Percentiles rank a stretch among this genome's conserved stretches.
phyloP scores from a whole-genome alignment of 2,888 invertebrate genomes.

The Caradrina kadenii region DNA sequence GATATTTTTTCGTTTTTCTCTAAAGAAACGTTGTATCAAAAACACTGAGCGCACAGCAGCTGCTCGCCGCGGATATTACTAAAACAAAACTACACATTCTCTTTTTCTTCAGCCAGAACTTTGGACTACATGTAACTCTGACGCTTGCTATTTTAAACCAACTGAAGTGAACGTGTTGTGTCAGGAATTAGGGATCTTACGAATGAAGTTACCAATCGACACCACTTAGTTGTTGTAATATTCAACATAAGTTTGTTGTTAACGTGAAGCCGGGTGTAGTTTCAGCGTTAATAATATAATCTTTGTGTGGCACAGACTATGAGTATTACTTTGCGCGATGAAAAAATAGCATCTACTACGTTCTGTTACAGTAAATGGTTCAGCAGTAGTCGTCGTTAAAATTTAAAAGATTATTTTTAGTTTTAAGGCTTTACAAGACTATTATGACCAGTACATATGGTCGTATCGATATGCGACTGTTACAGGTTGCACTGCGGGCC shows the following conservation, averaged over 20 bases:
- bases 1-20: conserved; percentile 17
- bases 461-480: neutral
- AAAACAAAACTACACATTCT: conserved; percentile 47
- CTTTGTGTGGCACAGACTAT: no score
- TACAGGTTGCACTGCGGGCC: neutral
- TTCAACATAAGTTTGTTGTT: neutral
- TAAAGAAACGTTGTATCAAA: conserved; percentile 30
- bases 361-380: neutral
- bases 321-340: no score
- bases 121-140: conserved; percentile 16
- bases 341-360: no score
- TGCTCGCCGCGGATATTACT: conserved; percentile 48
- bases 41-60: conserved; percentile 31
- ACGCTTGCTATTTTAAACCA: conserved; percentile 19
- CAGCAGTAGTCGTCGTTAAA: no score
- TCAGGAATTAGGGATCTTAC: conserved; percentile 9
- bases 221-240: neutral
- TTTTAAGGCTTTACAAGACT: neutral
- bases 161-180: conserved; percentile 1
- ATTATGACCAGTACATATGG: no score
- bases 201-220: conserved; percentile 8
- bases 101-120: conserved; percentile 34
- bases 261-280: no score
- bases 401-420: no score
- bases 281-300: no score